phyloP scores from a whole-genome alignment of 2,113 vertebrate genomes.

The human (Homo sapiens) region GRCh38 chr11:128651501-128652000 shows the following conservation, averaged over 20 bases:
- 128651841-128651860: too few relatives aligned
- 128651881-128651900: too few relatives aligned
- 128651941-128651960: too few relatives aligned
- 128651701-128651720: not conserved
- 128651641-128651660: not conserved
- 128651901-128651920: too few relatives aligned
- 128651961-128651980: too few relatives aligned
- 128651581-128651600: not conserved
- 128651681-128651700: not conserved
- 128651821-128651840: too few relatives aligned
- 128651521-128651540: not conserved
- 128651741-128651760: not conserved
- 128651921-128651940: too few relatives aligned
- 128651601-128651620: not conserved
- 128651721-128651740: not conserved
- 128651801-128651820: too few relatives aligned
- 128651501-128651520: not conserved
- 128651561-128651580: not conserved
- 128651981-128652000: too few relatives aligned
- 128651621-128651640: not conserved
- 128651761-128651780: not conserved
- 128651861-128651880: too few relatives aligned
- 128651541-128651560: not conserved
- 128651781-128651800: too few relatives aligned
- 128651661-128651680: not conserved